Base-by-base conservation (phyloP, 2,888 invertebrate genomes). In the Diogma glabrata region DNA sequence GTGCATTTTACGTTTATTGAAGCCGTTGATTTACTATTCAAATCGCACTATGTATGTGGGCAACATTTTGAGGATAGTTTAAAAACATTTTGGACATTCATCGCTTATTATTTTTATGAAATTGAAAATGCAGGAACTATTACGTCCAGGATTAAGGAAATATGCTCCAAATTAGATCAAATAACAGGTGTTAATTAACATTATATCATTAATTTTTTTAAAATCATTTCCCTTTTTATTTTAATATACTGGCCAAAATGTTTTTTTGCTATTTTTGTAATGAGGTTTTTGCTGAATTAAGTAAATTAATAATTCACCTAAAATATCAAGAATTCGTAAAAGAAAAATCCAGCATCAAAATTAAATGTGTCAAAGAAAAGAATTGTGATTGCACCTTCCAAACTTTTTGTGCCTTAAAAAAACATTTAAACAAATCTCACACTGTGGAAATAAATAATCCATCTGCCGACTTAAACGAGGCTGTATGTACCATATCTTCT, bases 1-100 rank as follows among this genome's bases (percentile, higher is more conserved):
- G 2, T 2, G 6, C 19, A 20, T 20, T 20, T 12, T 43, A 5
- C 43, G 2, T 43, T 43, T 12, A 43, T 43, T 20, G 43, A 43
- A 20, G 19, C 20, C 10, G 12, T 43, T 20, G 43, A 43, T 43
- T 10, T 43, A 20, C 14, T 43, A 22, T 43, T 43, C 22, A 43
- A 43, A 43, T 20, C 12, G 3, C 43, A 43, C 16, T 43, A 43
- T 43, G 3, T 22, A 7, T 20, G 3, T 43, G 20, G 20, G 4
- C 43, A 20, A 43, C 43, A 43, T 43, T 43, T 43, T 43, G 43
- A 20, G 5, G 22, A 20, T 10, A 20, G 2, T 22, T 43, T 43
- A 20, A 43, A 43, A 43, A 43, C 43, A 43, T 43, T 43, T 12
- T 43, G 22, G 43, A 43, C 43, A n/a, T 43, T 43, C 9, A 20